Evolutionary conservation across 1,140 invertebrate species (phyloP).

Genomic region (Drosophila erecta): DNA sequence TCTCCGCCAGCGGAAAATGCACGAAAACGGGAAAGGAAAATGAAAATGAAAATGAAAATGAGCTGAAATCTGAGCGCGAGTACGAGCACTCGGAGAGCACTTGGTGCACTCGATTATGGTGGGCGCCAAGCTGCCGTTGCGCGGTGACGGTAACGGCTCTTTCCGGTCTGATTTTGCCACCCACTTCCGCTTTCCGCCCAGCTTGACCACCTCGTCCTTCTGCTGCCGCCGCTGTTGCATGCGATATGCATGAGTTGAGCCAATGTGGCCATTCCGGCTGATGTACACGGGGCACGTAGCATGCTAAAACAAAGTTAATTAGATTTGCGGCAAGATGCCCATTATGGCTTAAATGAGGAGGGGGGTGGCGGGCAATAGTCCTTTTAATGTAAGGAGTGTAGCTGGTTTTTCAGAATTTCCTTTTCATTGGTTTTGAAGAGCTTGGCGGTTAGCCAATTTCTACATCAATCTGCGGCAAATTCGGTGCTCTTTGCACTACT

Average conservation of each 20-base stretch:
- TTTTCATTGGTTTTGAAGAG: slow-evolving; percentile 27
- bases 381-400: slow-evolving; percentile 67
- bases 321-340: slow-evolving; percentile 79
- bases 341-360: slow-evolving; percentile 47
- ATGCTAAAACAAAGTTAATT: slow-evolving; percentile 80
- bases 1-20: not conserved
- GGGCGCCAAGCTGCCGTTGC: slow-evolving; percentile 25
- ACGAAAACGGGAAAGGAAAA: slow-evolving; percentile 52
- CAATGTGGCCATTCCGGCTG: slow-evolving; percentile 54
- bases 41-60: slow-evolving; percentile 65
- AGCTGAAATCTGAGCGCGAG: slow-evolving; percentile 55
- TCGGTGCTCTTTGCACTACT: too few relatives aligned
- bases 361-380: slow-evolving; percentile 26
- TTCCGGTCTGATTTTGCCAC: slow-evolving; percentile 58
- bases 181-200: slow-evolving; percentile 9
- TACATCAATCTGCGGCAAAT: too few relatives aligned
- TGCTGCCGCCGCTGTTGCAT: slow-evolving; percentile 17
- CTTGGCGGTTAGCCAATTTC: not conserved
- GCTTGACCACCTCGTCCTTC: not conserved
- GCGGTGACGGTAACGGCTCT: slow-evolving; percentile 39
- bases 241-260: slow-evolving; percentile 57
- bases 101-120: slow-evolving; percentile 76
- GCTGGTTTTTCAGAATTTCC: slow-evolving; percentile 64
- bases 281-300: slow-evolving; percentile 69
- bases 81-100: slow-evolving; percentile 56